These are phyloP conservation scores for Lasioglossum baleicum DNA, from an alignment of 1,140 invertebrate genomes.

Conservation along the genomic window DNA sequence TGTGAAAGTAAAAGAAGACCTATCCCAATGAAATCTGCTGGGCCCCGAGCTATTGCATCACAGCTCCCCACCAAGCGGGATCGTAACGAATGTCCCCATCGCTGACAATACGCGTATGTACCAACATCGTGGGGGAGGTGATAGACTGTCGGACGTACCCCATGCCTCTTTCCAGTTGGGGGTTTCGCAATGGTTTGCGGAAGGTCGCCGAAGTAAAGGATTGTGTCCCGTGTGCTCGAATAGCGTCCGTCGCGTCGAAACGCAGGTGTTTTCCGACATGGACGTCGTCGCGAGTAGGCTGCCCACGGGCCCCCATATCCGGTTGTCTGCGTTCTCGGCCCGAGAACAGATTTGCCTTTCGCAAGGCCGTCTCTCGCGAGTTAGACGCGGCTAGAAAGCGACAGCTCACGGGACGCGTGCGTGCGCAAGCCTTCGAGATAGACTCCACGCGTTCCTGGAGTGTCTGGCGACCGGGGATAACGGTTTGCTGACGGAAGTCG, in stretches of 20 bases:
- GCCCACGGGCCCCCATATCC: constrained; percentile 32
- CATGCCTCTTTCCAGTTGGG: constrained; percentile 9
- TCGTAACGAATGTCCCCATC: background rate
- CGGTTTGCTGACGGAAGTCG: background rate
- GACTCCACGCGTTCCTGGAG: background rate
- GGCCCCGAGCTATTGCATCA: too few species aligned
- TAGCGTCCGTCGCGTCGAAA: constrained; percentile 19
- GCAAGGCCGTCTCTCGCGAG: constrained; percentile 42
- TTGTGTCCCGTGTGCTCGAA: constrained; percentile 41
- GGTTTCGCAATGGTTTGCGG: constrained; percentile 46
- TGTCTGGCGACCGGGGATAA: background rate
- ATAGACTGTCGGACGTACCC: background rate
- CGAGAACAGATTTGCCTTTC: constrained; percentile 32
- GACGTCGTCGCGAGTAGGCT: constrained; percentile 36
- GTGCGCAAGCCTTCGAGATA: background rate
- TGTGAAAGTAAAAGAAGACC: too few species aligned
- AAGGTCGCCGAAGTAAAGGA: constrained; percentile 50
- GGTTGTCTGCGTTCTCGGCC: constrained; percentile 2
- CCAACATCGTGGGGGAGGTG: background rate
- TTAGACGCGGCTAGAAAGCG: constrained; percentile 12
- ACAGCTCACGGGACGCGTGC: background rate
- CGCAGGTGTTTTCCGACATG: constrained; percentile 53
- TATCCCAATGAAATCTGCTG: too few species aligned
- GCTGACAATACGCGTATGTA: background rate
- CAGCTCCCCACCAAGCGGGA: too few species aligned